These are phyloP conservation scores for Dendronephthya gigantea DNA, from an alignment of 64 coral and sea anemone species.

Conservation along the genomic window DNA sequence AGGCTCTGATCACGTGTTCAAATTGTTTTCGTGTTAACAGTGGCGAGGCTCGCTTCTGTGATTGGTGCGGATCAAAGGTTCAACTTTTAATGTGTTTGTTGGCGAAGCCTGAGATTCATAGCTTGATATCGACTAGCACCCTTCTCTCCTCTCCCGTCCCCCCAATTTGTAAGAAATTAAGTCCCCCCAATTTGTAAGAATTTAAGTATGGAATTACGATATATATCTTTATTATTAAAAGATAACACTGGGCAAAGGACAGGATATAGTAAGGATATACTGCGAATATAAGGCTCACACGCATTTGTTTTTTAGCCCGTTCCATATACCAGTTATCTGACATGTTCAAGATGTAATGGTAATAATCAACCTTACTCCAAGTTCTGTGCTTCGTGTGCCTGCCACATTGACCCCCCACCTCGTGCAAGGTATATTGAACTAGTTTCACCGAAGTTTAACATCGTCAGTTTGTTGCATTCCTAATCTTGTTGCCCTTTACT, in stretches of 20 bases:
- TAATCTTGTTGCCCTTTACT: neutral
- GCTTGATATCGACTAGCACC: too few species aligned
- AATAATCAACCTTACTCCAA: slow-evolving; percentile 70
- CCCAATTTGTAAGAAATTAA: too few species aligned
- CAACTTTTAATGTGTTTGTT: too few species aligned
- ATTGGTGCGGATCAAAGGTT: slow-evolving; percentile 92
- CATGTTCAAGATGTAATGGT: slow-evolving; percentile 77
- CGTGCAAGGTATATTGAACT: slow-evolving; percentile 17
- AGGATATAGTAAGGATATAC: too few species aligned
- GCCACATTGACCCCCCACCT: slow-evolving; percentile 74
- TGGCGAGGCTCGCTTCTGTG: slow-evolving; percentile 84
- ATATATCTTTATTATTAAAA: too few species aligned
- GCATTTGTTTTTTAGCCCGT: neutral
- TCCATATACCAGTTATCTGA: slow-evolving; percentile 41
- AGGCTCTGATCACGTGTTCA: slow-evolving; percentile 67
- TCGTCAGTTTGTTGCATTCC: neutral
- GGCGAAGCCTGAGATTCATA: too few species aligned
- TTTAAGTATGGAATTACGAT: too few species aligned
- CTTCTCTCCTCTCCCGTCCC: too few species aligned
- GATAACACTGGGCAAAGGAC: too few species aligned
- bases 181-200: too few species aligned
- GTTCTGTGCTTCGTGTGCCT: slow-evolving; percentile 76
- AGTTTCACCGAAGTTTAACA: neutral
- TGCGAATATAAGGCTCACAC: too few species aligned
- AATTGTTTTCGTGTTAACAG: slow-evolving; percentile 90